Base-by-base conservation (phyloP, 2,888 invertebrate genomes). In the Apomyelois bistriatella region DNA sequence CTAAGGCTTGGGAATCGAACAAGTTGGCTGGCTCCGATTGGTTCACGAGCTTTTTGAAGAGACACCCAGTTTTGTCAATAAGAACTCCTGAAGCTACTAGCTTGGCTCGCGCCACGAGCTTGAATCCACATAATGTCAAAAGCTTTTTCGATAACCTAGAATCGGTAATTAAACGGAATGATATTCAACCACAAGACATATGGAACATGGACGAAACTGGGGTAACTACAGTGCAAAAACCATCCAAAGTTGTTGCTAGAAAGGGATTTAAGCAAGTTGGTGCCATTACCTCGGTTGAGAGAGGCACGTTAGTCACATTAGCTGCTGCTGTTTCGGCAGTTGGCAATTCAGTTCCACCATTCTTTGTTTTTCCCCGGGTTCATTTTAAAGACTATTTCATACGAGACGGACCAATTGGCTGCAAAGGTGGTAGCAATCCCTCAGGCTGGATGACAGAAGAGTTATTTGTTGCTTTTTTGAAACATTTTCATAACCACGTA, bases 121-220 rank as follows among this genome's bases (percentile, higher is more conserved):
- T 61, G 30, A 61, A 63, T 52, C 55, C 43, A 30, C 51, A 48
- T 8, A 62, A 53, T 42, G 52, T 56, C 17, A 50, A 49, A n/a
- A 8, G 0, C 8, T 60, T 62, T 43, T 60, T 59, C 53, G 50
- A 53, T 17, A 60, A 46, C 51, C 55, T 50, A 15, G 28, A 46
- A 41, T 35, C 12, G 12, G 36, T 61, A 32, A 37, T 59, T 9
- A 38, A 60, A 38, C 58, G 53, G 48, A n/a, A 61, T 8, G 6
- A 59, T 62, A 40, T 60, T 59, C 54, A 48, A 53, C 15, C 58
- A 46, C 51, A 22, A 22, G 22, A 22, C 22, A 22, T 22, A 22
- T 22, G 22, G 22, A 22, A 22, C 22, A 22, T 22, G 22, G 22
- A 22, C 22, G 22, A 22, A 22, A 22, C 22, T 22, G 22, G 22